These are phyloP conservation scores for Megastigmus dorsalis DNA, from an alignment of 2,888 invertebrate species.

Conservation along the genomic window DNA sequence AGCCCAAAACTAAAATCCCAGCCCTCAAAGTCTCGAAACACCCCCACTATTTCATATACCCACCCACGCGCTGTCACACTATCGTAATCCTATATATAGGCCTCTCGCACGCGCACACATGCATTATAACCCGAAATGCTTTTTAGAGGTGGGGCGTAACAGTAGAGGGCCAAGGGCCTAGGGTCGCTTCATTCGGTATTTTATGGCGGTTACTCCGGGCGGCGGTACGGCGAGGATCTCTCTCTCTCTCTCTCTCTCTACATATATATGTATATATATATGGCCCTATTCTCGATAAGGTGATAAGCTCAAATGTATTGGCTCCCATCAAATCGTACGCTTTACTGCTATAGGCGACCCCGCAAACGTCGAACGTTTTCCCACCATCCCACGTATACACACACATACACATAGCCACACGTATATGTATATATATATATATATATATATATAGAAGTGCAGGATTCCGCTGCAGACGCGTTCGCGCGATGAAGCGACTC, in stretches of 20 bases:
- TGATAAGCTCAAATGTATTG: slow-evolving; percentile 74
- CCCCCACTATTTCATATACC: too few relatives aligned
- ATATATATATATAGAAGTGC: not conserved
- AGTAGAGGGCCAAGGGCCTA: slow-evolving; percentile 52
- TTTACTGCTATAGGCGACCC: slow-evolving; percentile 69
- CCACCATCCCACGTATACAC: slow-evolving; percentile 2
- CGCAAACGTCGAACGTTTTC: slow-evolving; percentile 67
- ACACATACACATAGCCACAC: not conserved
- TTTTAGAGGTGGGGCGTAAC: not conserved
- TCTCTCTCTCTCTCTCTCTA: too few relatives aligned
- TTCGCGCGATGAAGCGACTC: not conserved
- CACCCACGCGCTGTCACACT: not conserved
- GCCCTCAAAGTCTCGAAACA: too few relatives aligned
- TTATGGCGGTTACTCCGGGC: slow-evolving; percentile 65
- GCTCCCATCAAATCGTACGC: slow-evolving; percentile 72
- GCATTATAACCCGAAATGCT: not conserved
- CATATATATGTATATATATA: too few relatives aligned
- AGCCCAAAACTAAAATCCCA: too few relatives aligned
- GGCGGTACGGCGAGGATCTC: slow-evolving; percentile 52
- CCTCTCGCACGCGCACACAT: not conserved
- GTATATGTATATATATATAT: not conserved
- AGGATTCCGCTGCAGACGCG: not conserved
- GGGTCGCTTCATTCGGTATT: slow-evolving; percentile 70
- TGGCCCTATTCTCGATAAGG: slow-evolving; percentile 72
- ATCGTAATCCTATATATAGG: not conserved